Conservation (phyloP, 2,888 invertebrate genomes). For the Cepaea hortensis region DNA sequence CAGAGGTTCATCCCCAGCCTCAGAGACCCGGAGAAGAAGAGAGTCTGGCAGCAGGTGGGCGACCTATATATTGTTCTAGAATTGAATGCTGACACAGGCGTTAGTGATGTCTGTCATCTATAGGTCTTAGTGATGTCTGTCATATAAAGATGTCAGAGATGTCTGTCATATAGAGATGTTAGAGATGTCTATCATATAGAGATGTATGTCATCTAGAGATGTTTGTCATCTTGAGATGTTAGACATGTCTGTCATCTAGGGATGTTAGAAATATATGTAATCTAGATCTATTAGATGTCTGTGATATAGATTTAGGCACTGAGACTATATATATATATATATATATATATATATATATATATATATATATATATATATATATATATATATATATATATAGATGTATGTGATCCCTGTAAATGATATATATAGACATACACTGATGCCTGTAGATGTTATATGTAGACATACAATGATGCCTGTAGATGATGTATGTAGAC, state of each 20-base stretch:
- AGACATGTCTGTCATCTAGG: not conserved
- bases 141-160: not conserved
- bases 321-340: not conserved
- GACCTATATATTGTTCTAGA: not conserved
- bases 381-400: not conserved
- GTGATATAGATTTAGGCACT: not conserved
- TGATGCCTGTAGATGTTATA: too few relatives aligned
- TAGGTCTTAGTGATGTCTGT: not conserved
- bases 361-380: not conserved
- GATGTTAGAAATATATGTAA: too few relatives aligned
- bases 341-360: not conserved
- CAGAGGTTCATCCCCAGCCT: constrained; percentile 85
- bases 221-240: not conserved
- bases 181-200: too few relatives aligned
- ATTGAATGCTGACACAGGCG: too few relatives aligned
- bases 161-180: too few relatives aligned
- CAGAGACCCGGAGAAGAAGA: constrained; percentile 74
- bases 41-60: constrained; percentile 91
- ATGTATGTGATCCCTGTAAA: too few relatives aligned
- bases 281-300: not conserved
- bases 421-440: too few relatives aligned
- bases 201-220: not conserved
- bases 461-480: too few relatives aligned
- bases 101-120: too few relatives aligned
- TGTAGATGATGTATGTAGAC: too few relatives aligned